Conservation (phyloP, 1,140 invertebrate species). For the Dendroctonus valens region DNA sequence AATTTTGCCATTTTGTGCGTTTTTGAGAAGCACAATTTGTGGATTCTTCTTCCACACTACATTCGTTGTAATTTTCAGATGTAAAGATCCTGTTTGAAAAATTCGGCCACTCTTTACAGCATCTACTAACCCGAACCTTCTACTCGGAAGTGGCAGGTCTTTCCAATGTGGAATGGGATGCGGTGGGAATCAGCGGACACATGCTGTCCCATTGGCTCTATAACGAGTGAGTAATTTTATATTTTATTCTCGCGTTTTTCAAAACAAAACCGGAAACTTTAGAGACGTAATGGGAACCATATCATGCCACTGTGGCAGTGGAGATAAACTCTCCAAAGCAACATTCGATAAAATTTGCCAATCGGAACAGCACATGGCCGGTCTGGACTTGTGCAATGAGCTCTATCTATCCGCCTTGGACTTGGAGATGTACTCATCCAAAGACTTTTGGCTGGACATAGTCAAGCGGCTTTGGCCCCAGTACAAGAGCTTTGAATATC, state of each 20-base stretch:
- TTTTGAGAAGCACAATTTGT: too few relatives aligned
- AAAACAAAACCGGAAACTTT: neutral
- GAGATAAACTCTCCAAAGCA: constrained; percentile 66
- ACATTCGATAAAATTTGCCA: constrained; percentile 64
- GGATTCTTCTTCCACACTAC: too few relatives aligned
- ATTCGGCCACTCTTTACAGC: constrained; percentile 82
- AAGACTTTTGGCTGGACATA: constrained; percentile 78
- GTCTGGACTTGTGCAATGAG: constrained; percentile 75
- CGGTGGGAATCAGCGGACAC: constrained; percentile 72
- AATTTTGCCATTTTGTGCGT: too few relatives aligned
- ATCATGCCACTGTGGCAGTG: constrained; percentile 71
- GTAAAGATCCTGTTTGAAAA: constrained; percentile 75
- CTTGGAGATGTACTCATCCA: constrained; percentile 75
- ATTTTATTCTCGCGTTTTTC: neutral
- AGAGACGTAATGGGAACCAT: constrained; percentile 63
- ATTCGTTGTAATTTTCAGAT: constrained; percentile 51
- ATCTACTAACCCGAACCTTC: constrained; percentile 74
- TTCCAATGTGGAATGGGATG: constrained; percentile 90
- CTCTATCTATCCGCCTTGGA: constrained; percentile 84
- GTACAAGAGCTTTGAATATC: constrained; percentile 69
- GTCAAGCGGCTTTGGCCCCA: constrained; percentile 73
- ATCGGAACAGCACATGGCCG: constrained; percentile 71
- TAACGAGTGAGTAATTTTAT: constrained; percentile 54
- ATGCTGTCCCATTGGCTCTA: constrained; percentile 82
- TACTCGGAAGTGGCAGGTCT: constrained; percentile 82